Conservation (phyloP, 2,797 vertebrate species). For the Phataginus tricuspis region DNA sequence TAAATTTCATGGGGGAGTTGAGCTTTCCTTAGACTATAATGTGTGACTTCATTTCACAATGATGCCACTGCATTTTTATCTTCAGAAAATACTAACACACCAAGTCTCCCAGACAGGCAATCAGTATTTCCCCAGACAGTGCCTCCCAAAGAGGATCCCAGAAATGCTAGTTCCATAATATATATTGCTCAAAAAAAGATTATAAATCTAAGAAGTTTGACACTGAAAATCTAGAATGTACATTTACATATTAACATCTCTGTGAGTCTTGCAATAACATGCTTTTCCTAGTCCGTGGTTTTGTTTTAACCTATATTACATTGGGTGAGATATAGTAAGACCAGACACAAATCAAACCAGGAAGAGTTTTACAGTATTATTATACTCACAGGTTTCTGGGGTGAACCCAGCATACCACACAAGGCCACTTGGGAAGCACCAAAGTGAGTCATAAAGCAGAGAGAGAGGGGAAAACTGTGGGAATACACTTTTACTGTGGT, state of each 20-base stretch:
- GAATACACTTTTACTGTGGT: not conserved
- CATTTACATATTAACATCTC: not conserved
- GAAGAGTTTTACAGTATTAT: not conserved
- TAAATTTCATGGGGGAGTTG: not conserved
- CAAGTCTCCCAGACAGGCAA: not conserved
- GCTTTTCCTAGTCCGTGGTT: not conserved
- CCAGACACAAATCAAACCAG: not conserved
- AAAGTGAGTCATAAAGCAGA: not conserved
- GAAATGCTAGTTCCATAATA: not conserved
- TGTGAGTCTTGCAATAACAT: not conserved
- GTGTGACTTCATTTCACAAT: conserved; percentile 18
- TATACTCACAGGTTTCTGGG: not conserved
- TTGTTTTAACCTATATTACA: not conserved
- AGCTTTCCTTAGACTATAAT: not conserved
- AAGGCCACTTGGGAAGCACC: not conserved
- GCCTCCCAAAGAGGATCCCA: not conserved
- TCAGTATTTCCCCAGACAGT: not conserved
- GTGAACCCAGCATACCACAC: not conserved
- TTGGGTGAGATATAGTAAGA: not conserved
- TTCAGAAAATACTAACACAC: not conserved
- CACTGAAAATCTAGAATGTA: not conserved
- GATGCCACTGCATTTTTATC: not conserved
- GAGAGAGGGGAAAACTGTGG: not conserved
- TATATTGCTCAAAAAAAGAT: not conserved
- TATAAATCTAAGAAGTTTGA: not conserved